phyloP scores from a whole-genome alignment of 2,113 vertebrate genomes.

The Oreochromis niloticus region DNA sequence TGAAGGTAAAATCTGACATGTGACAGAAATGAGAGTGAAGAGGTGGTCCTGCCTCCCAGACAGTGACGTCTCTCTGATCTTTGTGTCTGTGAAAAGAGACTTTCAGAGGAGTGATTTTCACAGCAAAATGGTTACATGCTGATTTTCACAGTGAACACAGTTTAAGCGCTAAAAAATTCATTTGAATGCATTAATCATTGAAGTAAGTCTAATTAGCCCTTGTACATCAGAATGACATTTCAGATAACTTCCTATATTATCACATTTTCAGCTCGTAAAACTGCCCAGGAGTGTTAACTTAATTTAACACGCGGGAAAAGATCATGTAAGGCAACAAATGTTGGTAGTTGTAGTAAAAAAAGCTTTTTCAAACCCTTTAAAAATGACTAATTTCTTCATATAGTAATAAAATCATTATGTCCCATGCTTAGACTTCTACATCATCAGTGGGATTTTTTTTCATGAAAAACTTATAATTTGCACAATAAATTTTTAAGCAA shows the following conservation, averaged over 20 bases:
- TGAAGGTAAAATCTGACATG: neutral
- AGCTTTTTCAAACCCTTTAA: neutral
- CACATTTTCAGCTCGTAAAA: neutral
- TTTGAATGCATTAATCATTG: neutral
- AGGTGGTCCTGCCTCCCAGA: neutral
- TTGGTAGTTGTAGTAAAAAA: neutral
- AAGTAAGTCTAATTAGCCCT: neutral
- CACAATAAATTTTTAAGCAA: neutral
- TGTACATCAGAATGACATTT: neutral
- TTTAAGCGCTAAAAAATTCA: neutral
- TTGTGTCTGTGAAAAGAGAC: neutral
- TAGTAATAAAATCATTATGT: neutral
- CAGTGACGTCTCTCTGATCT: neutral
- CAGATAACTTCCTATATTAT: neutral
- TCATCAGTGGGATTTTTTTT: neutral
- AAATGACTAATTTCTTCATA: neutral
- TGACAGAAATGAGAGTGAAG: neutral
- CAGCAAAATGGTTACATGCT: neutral
- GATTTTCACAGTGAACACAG: neutral
- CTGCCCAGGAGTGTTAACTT: neutral
- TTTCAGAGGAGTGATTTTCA: neutral
- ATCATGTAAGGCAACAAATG: neutral
- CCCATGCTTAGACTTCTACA: neutral
- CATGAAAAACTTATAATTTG: neutral
- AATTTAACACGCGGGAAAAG: neutral